These are phyloP conservation scores for Liparis tanakae DNA, from an alignment of 2,797 vertebrate genomes.

Conservation along the genomic window DNA sequence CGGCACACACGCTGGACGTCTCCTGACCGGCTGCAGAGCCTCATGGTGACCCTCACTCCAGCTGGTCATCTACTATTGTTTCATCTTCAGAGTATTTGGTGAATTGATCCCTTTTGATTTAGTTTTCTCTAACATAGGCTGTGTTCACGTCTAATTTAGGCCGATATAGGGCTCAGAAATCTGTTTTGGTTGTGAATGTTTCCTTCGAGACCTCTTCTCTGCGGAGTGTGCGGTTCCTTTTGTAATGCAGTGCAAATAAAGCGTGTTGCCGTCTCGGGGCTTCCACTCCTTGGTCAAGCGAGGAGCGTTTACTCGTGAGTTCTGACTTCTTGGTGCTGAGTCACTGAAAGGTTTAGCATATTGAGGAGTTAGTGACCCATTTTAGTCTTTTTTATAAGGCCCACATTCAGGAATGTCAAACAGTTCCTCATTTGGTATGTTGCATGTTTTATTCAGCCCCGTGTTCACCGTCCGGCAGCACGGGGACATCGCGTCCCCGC, in stretches of 20 bases:
- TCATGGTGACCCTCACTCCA: not conserved
- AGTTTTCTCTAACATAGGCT: constrained; percentile 20
- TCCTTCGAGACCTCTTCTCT: constrained; percentile 1
- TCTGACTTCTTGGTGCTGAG: too few relatives aligned
- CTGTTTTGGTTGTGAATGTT: constrained; percentile 4
- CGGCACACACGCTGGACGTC: constrained; percentile 49
- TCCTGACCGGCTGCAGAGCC: constrained; percentile 41
- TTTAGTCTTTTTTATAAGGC: constrained; percentile 41
- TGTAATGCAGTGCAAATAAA: constrained; percentile 52
- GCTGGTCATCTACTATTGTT: not conserved
- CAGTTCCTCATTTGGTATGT: constrained; percentile 57
- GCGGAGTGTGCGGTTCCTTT: constrained; percentile 42
- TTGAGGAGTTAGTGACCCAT: constrained; percentile 25
- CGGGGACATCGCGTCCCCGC: too few relatives aligned
- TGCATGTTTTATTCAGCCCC: constrained; percentile 78
- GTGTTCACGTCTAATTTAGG: constrained; percentile 13
- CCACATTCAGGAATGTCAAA: constrained; percentile 34
- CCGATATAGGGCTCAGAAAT: constrained; percentile 15
- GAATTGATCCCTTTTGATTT: constrained; percentile 27
- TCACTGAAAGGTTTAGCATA: constrained; percentile 1
- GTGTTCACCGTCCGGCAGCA: constrained; percentile 45
- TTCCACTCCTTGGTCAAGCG: constrained; percentile 28
- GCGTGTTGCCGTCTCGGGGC: constrained; percentile 19
- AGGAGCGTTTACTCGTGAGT: too few relatives aligned
- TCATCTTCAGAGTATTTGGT: not conserved